These are phyloP conservation scores for Scaptomyza hsui DNA, from an alignment of 1,140 invertebrate species.

Conservation along the genomic window DNA sequence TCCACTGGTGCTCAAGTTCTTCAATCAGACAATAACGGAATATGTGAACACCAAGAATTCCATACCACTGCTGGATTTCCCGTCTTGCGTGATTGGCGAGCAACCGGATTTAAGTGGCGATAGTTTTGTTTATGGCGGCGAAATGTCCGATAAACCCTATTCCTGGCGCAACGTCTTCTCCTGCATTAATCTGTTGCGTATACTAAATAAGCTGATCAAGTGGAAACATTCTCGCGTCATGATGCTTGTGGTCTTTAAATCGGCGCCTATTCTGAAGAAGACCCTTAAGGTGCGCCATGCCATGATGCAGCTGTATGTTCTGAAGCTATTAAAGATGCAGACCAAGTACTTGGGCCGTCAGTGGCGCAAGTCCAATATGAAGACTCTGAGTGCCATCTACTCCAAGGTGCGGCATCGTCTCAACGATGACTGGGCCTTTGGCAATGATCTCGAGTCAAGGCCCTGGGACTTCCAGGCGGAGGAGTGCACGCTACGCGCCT, in stretches of 20 bases:
- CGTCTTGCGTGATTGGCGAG: conserved; percentile 97
- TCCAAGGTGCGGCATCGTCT: conserved; percentile 97
- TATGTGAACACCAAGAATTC: conserved; percentile 98
- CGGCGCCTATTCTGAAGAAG: conserved; percentile 98
- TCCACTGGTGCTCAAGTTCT: conserved; percentile 98
- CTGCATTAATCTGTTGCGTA: conserved; percentile 98
- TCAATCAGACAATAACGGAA: conserved; percentile 98
- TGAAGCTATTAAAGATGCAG: conserved; percentile 99
- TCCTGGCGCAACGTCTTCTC: conserved; percentile 99
- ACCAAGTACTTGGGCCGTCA: conserved; percentile 99
- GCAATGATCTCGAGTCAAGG: conserved; percentile 98
- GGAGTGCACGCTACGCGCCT: conserved; percentile 96
- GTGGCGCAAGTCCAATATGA: conserved; percentile 99
- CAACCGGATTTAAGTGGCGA: conserved; percentile 97
- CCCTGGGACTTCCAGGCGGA: conserved; percentile 99
- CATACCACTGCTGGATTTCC: conserved; percentile 97
- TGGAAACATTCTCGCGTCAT: conserved; percentile 99
- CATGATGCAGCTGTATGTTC: conserved; percentile 98
- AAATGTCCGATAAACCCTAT: conserved; percentile 91
- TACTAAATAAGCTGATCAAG: conserved; percentile 99
- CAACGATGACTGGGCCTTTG: conserved; percentile 99
- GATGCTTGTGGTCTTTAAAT: conserved; percentile 99
- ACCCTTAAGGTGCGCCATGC: conserved; percentile 98
- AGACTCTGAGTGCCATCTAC: conserved; percentile 99
- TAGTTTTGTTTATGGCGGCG: conserved; percentile 87